Percentiles rank a stretch among this genome's conserved stretches.
phyloP scores from a whole-genome alignment of 2,888 invertebrate species.

The Nemurella pictetii region DNA sequence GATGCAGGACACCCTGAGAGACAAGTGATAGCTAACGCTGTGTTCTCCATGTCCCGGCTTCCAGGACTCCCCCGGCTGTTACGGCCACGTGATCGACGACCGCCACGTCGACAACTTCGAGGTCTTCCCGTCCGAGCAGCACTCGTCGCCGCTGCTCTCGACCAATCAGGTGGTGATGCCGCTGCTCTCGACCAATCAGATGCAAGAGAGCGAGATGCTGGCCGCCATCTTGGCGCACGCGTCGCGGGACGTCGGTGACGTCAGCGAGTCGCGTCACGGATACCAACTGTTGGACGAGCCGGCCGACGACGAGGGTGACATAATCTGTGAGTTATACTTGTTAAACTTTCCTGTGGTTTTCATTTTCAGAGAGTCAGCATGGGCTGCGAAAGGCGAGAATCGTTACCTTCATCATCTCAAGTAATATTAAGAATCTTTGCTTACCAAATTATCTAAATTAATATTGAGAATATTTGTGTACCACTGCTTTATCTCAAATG shows the following conservation, averaged over 20 bases:
- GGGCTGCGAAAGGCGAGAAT: too few species aligned
- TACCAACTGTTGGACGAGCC: constrained; percentile 21
- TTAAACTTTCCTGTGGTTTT: too few species aligned
- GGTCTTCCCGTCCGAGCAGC: constrained; percentile 36
- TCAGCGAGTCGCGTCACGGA: constrained; percentile 26
- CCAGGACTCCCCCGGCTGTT: constrained; percentile 32
- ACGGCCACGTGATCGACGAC: constrained; percentile 35
- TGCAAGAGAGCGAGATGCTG: constrained; percentile 38
- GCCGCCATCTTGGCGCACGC: constrained; percentile 32
- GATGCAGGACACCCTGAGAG: too few species aligned
- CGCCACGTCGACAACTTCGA: not conserved
- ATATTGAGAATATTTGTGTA: too few species aligned
- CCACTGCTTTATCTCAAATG: too few species aligned
- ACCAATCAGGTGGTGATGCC: constrained; percentile 40
- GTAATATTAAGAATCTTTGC: too few species aligned
- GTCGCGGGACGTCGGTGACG: constrained; percentile 13
- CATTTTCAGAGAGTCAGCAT: too few species aligned
- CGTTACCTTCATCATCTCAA: too few species aligned
- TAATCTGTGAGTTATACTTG: not conserved
- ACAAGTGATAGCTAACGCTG: not conserved
- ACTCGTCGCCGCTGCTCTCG: constrained; percentile 30
- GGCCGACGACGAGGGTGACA: not conserved
- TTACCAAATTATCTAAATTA: too few species aligned
- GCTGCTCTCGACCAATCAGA: constrained; percentile 38
- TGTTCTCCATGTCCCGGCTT: not conserved